Evolutionary conservation across 64 coral and sea anemone genomes (phyloP).

Genomic region (Montipora capricornis): DNA sequence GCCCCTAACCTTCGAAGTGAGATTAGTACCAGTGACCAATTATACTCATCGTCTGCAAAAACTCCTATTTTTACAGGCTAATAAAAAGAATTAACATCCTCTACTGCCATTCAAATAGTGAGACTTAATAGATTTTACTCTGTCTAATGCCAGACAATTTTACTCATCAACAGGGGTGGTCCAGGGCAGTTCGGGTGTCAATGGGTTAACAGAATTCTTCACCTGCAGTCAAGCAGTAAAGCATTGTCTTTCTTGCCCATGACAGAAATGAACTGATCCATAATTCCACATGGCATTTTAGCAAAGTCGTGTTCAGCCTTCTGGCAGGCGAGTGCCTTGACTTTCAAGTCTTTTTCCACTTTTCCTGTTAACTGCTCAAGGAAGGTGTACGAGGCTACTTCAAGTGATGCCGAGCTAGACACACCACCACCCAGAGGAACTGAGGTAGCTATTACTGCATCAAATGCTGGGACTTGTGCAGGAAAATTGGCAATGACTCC

Average conservation of each 20-base stretch:
- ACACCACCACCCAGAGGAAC: conserved; percentile 94
- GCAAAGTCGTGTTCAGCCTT: conserved; percentile 99
- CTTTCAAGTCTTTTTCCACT: conserved; percentile 69
- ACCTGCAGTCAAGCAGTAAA: conserved; percentile 97
- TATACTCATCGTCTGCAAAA: too few species aligned
- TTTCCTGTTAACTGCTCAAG: conserved; percentile 81
- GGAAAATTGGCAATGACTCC: conserved; percentile 98
- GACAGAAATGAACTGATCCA: conserved; percentile 99
- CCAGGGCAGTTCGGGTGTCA: too few species aligned
- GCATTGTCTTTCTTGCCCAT: conserved; percentile 98
- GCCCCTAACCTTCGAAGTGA: too few species aligned
- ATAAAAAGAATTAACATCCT: too few species aligned
- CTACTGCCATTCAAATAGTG: too few species aligned
- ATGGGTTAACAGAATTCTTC: background rate
- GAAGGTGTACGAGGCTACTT: conserved; percentile 95
- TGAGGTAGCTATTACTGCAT: conserved; percentile 87
- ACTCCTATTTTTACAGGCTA: too few species aligned
- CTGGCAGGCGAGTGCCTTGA: conserved; percentile 91
- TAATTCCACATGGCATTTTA: conserved; percentile 97
- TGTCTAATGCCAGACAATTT: too few species aligned
- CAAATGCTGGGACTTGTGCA: conserved; percentile 72
- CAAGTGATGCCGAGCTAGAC: conserved; percentile 95
- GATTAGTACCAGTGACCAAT: too few species aligned
- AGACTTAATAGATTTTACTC: too few species aligned
- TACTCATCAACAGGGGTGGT: too few species aligned